Conservation (phyloP, 1,140 invertebrate species). For the Tetramorium alpestre region DNA sequence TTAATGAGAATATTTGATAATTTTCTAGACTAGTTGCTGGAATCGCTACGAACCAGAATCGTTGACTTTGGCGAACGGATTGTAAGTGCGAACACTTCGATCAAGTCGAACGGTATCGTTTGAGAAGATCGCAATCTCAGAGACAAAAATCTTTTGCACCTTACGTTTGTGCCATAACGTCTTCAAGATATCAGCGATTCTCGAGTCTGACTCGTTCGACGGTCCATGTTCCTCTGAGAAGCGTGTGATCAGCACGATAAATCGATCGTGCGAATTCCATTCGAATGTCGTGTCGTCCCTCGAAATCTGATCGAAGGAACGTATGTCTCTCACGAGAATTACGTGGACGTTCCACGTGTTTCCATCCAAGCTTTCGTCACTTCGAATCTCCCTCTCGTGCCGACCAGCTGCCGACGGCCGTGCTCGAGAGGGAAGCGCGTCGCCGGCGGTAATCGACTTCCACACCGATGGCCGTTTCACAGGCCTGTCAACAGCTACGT, state of each 20-base stretch:
- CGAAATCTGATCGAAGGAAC: slow-evolving; percentile 4
- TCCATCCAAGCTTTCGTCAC: neutral
- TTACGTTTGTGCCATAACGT: slow-evolving; percentile 59
- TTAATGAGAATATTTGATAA: neutral
- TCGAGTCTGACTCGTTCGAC: neutral
- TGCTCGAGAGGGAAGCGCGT: neutral
- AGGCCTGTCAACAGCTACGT: neutral
- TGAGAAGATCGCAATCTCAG: neutral
- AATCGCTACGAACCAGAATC: neutral
- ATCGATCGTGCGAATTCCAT: slow-evolving; percentile 33
- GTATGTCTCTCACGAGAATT: slow-evolving; percentile 3
- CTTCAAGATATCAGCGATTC: slow-evolving; percentile 32
- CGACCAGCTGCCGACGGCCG: neutral
- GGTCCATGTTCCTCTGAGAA: neutral
- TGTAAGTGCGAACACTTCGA: slow-evolving; percentile 45
- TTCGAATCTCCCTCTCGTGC: neutral
- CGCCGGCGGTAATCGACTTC: neutral
- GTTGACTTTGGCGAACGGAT: slow-evolving; percentile 60
- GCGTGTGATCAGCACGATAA: slow-evolving; percentile 26
- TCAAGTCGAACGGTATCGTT: neutral
- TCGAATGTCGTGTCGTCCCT: neutral
- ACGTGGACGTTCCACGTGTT: slow-evolving; percentile 42
- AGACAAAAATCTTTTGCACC: slow-evolving; percentile 57
- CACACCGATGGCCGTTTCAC: neutral
- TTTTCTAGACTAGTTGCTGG: neutral